Evolutionary conservation across 2,797 vertebrate genomes (phyloP), one percentile per base, ranked within the genome.

Genomic region (Sebastes steindachneri): DNA sequence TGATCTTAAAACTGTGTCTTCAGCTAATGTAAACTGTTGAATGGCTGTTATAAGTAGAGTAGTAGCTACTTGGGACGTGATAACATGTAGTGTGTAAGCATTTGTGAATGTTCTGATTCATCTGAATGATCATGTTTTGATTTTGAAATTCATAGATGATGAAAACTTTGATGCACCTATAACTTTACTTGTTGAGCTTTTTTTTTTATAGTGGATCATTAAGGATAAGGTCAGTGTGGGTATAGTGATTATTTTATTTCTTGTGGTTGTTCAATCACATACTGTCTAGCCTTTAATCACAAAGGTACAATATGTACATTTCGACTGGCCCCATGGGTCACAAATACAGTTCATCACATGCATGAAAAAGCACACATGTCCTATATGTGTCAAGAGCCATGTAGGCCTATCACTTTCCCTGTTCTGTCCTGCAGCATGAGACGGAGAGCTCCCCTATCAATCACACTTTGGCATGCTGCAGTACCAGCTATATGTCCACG

Each of bases 391-490:
- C 29, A 51, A 57, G 68, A 82, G 75, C 33, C 31, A 48, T 48
- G 57, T 8, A 23, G 69, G n/a, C 73, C 48, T 79, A 83, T 89
- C 83, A 41, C 58, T 78, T 89, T 86, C 60, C 88, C 23, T 53
- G 51, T 25, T 7, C 73, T 76, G 75, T 74, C 75, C 35, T 60
- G 76, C 29, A 75, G 83, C 60, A 37, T 62, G 73, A 77, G 82
- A 69, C 7, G 11, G 17, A 59, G 60, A 67, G 65, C 68, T 53
- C 66, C 54, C 48, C 64, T 69, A 77, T 88, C 72, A 81, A 68
- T 89, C 88, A 88, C 73, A 66, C 60, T n/a, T 33, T 59, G 84
- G 73, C 85, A 89, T 65, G 76, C 65, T 83, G 73, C 85, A 76
- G 58, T 17, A 59, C 62, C 63, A 64, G 75, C 82, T 79, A 69